Evolutionary conservation across 2,113 vertebrate species (phyloP), one percentile per base, ranked within the genome.

Genomic region (Nothocercus nigrocapillus): DNA sequence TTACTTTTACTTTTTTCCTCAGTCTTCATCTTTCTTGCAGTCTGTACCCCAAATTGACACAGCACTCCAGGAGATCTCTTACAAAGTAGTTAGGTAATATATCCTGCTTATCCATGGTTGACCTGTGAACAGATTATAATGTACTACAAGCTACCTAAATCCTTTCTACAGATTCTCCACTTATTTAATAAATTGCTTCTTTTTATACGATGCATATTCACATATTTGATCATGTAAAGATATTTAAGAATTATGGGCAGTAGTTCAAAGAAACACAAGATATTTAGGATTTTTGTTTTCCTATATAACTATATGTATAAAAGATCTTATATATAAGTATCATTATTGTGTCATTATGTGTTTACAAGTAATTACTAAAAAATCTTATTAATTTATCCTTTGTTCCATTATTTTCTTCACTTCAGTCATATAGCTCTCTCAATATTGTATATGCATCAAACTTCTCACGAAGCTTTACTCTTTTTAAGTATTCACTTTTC

Each of bases 1-100:
- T 88, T 92, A 93, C 72, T 92, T 89, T 86, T 56, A 81, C 1
- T 11, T n/a, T 63, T 17, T 2, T 86, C 80, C 93, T 92, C 73
- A 75, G 24, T 38, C 20, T 51, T 40, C 19, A 27, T 68, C 45
- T 32, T 49, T 42, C 28, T 18, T 72, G 24, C 13, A 61, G 25
- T 14, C 61, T 56, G 73, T 5, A 44, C 83, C 64, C 76, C n/a
- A 73, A 21, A 81, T 2, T 83, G 82, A 67, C 80, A 40, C n/a
- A 15, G n/a, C 6, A 49, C 11, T 58, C 70, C 51, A 77, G 68
- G 36, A 86, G 34, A 30, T 49, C 28, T 40, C 79, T 69, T 47
- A 28, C 2, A 45, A 73, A 36, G 36, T 1, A 0, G 34, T 42
- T 25, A 38, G 54, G 16, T 45, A 63, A 58, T 5, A 9, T 0